These are phyloP conservation scores for Triplophysa bombifrons DNA, from an alignment of 2,797 vertebrate genomes.

Conservation along the genomic window DNA sequence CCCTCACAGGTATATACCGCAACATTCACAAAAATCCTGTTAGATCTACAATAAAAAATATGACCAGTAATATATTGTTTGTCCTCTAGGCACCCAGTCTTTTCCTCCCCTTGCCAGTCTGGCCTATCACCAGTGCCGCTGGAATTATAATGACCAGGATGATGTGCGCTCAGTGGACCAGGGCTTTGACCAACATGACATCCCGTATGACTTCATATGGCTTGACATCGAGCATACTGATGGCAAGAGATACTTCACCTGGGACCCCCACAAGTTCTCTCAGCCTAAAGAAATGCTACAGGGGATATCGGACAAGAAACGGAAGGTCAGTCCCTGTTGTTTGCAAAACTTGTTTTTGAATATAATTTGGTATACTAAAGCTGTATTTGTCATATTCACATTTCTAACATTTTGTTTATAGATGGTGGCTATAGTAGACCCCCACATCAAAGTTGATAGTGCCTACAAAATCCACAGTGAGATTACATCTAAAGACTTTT, in stretches of 20 bases:
- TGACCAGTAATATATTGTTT: not conserved
- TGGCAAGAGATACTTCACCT: conserved; percentile 96
- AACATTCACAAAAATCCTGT: conserved; percentile 49
- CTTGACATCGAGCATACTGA: conserved; percentile 95
- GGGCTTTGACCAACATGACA: conserved; percentile 87
- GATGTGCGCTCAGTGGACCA: conserved; percentile 85
- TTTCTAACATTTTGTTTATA: conserved; percentile 55
- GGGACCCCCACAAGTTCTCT: conserved; percentile 91
- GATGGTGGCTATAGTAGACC: conserved; percentile 95
- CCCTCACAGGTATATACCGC: conserved; percentile 81
- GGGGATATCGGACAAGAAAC: conserved; percentile 79
- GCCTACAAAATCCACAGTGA: conserved; percentile 87
- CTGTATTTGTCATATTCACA: too few species aligned
- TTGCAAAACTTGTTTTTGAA: not conserved
- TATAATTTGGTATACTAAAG: too few species aligned
- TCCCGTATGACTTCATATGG: conserved; percentile 94
- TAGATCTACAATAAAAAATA: conserved; percentile 53
- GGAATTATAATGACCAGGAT: conserved; percentile 96
- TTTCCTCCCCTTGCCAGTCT: conserved; percentile 86
- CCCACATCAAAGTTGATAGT: conserved; percentile 92
- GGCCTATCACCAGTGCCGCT: conserved; percentile 95
- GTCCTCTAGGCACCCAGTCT: conserved; percentile 85
- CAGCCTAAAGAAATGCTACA: conserved; percentile 86
- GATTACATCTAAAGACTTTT: conserved; percentile 80
- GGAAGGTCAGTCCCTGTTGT: conserved; percentile 76